phyloP scores from a whole-genome alignment of 2,797 vertebrate genomes.

The Meriones psammophilus region DNA sequence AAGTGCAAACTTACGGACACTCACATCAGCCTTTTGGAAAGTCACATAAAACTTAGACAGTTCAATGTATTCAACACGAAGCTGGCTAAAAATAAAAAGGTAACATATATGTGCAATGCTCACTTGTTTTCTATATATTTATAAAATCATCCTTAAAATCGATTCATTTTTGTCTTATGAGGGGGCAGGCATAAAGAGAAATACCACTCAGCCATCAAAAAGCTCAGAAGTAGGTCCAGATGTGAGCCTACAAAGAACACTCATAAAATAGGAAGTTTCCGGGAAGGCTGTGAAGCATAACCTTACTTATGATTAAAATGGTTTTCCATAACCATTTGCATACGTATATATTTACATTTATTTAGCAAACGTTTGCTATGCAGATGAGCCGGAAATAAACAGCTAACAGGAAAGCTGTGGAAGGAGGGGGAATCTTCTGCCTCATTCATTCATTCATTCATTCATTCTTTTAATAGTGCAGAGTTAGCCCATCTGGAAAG shows the following conservation, averaged over 20 bases:
- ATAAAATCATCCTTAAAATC: not conserved
- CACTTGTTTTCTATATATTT: not conserved
- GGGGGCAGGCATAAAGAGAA: not conserved
- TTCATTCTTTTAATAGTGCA: not conserved
- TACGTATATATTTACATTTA: not conserved
- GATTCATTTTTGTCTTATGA: not conserved
- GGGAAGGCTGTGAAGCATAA: not conserved
- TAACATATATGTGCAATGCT: not conserved
- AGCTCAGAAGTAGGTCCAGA: not conserved
- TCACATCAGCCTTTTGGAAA: conserved; percentile 2
- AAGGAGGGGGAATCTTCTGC: not conserved
- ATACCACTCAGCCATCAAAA: not conserved
- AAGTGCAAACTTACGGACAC: not conserved
- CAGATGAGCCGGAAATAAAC: conserved; percentile 37
- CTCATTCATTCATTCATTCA: not conserved
- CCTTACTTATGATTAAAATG: conserved; percentile 32
- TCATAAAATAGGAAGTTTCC: not conserved
- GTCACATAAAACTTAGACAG: not conserved
- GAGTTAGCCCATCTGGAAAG: not conserved
- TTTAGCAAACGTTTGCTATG: not conserved
- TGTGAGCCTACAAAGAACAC: not conserved
- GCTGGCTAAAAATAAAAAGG: not conserved
- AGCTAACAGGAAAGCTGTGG: not conserved
- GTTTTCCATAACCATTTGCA: not conserved
- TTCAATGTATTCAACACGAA: not conserved